phyloP scores from a whole-genome alignment of 2,797 vertebrate species.

The Coregonus suidteri region DNA sequence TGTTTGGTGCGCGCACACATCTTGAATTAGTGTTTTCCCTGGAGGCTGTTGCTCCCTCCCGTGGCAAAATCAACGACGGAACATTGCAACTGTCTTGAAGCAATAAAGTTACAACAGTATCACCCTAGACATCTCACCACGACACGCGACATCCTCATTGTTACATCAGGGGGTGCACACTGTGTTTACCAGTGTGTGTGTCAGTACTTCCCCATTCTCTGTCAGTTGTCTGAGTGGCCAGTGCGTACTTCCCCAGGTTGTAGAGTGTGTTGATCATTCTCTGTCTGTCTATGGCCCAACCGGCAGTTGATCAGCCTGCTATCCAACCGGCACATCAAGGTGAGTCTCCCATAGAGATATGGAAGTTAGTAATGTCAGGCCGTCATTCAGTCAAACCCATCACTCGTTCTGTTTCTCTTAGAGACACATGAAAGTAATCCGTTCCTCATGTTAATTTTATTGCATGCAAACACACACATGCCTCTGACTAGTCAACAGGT shows the following conservation, averaged over 20 bases:
- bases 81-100: no score
- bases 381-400: no score
- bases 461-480: background rate
- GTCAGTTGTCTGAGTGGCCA: slow-evolving; percentile 50
- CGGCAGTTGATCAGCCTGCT: slow-evolving; percentile 82
- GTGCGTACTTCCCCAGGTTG: no score
- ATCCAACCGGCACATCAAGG: slow-evolving; percentile 87
- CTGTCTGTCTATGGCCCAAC: no score
- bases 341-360: slow-evolving; percentile 46
- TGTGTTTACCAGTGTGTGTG: background rate
- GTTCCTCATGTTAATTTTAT: no score
- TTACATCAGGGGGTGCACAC: background rate
- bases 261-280: no score
- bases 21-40: background rate
- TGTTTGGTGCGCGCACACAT: background rate
- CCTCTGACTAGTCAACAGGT: background rate
- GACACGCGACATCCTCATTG: background rate
- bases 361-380: background rate
- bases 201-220: background rate
- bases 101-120: slow-evolving; percentile 69
- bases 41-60: no score
- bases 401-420: no score
- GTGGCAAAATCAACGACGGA: no score
- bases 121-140: slow-evolving; percentile 58
- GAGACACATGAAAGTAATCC: no score